Conservation (phyloP, 2,888 invertebrate genomes). For the Gandaritis pyraliata region DNA sequence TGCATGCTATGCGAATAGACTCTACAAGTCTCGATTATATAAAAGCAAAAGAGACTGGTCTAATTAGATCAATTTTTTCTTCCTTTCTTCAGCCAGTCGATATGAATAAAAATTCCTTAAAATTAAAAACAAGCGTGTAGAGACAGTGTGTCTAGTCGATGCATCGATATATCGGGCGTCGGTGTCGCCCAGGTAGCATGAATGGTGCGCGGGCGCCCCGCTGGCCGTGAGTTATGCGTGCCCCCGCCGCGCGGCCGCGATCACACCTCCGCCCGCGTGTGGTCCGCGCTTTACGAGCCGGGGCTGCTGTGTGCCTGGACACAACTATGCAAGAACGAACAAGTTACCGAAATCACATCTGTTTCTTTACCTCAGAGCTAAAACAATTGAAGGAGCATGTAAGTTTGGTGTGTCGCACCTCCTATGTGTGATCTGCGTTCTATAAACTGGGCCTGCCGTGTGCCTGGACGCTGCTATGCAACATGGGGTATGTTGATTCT, state of each 20-base stretch:
- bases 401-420: too few species aligned
- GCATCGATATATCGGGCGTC: slow-evolving; percentile 49
- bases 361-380: too few species aligned
- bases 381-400: too few species aligned
- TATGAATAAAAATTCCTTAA: slow-evolving; percentile 21
- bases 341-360: background rate
- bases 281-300: slow-evolving; percentile 81
- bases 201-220: slow-evolving; percentile 79
- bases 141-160: slow-evolving; percentile 76
- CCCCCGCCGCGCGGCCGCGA: slow-evolving; percentile 77
- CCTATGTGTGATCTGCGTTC: background rate
- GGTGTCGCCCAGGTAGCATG: slow-evolving; percentile 74
- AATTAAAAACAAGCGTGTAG: slow-evolving; percentile 50
- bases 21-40: too few species aligned
- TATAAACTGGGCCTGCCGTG: background rate
- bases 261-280: slow-evolving; percentile 84
- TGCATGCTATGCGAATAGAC: too few species aligned
- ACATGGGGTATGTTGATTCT: background rate
- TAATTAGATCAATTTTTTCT: too few species aligned
- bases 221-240: slow-evolving; percentile 81
- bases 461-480: background rate
- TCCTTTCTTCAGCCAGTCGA: too few species aligned
- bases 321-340: slow-evolving; percentile 47
- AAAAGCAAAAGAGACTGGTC: too few species aligned
- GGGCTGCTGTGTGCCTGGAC: slow-evolving; percentile 65